A percentile compares a stretch with the other conserved stretches of the same genome.
Conservation (phyloP, 2,113 vertebrate species). For the Accipiter virgatus region DNA sequence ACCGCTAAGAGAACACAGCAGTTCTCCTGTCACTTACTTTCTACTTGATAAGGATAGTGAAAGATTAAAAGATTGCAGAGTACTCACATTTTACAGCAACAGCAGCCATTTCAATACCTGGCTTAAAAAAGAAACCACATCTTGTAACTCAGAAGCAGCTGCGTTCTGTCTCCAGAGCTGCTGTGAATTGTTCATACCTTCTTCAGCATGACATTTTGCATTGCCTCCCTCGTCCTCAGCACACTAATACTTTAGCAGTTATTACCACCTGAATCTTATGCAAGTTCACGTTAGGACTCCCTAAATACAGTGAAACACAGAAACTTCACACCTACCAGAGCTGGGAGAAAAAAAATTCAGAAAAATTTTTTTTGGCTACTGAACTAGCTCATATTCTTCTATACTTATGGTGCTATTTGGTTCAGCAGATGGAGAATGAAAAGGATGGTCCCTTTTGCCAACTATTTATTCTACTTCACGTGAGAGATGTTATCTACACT, state of each 20-base stretch:
- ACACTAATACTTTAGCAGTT: neutral
- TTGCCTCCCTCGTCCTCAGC: neutral
- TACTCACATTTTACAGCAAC: constrained; percentile 30
- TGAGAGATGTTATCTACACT: neutral
- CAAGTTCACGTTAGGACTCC: constrained; percentile 16
- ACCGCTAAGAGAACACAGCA: neutral
- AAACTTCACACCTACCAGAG: constrained; percentile 14
- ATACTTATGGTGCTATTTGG: neutral
- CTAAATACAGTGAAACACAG: constrained; percentile 1
- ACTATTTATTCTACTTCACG: neutral
- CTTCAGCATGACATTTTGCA: neutral
- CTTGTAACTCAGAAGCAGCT: neutral
- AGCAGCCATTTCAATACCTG: constrained; percentile 44
- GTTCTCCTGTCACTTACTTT: neutral
- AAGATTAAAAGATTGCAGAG: neutral
- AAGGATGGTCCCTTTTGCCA: constrained; percentile 14
- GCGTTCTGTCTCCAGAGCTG: neutral
- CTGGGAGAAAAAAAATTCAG: neutral
- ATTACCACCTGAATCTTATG: neutral
- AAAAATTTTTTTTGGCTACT: neutral
- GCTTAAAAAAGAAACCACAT: constrained; percentile 48
- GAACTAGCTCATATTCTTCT: constrained; percentile 12
- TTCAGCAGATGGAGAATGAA: constrained; percentile 33
- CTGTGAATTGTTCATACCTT: neutral
- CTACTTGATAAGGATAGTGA: neutral